Evolutionary conservation across 64 coral and sea anemone genomes (phyloP).

Genomic region (Catalaphyllia jardinei): DNA sequence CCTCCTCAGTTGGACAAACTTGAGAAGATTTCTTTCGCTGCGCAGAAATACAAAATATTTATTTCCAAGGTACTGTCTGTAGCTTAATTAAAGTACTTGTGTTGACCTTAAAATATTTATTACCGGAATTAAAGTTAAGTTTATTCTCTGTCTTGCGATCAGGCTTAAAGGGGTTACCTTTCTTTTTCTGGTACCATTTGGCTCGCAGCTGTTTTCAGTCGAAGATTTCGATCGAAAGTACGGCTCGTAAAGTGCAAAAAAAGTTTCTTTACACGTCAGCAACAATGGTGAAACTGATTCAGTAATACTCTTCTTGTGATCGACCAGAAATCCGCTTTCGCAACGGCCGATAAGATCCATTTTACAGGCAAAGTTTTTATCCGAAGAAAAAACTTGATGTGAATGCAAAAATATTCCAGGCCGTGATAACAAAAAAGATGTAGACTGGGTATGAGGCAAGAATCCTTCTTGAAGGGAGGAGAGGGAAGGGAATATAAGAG

Average conservation of each 20-base stretch:
- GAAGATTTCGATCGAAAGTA: constrained; percentile 43
- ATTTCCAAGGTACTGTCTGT: too few relatives aligned
- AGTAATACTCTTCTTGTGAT: constrained; percentile 52
- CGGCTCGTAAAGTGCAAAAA: constrained; percentile 50
- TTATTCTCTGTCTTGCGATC: not conserved
- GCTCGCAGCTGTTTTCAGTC: not conserved
- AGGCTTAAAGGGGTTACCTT: not conserved
- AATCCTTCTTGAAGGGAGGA: not conserved
- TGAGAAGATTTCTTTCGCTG: constrained; percentile 2
- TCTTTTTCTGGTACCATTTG: constrained; percentile 6
- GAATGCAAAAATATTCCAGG: not conserved
- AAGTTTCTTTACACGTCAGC: constrained; percentile 15
- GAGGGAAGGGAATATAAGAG: too few relatives aligned
- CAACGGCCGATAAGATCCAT: constrained; percentile 44
- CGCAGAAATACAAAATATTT: not conserved
- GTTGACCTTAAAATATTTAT: too few relatives aligned
- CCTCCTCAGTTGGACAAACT: constrained; percentile 10
- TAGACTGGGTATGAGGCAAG: not conserved
- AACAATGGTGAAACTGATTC: constrained; percentile 14
- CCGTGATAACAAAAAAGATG: not conserved
- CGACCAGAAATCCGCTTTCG: constrained; percentile 47
- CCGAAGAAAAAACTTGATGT: not conserved
- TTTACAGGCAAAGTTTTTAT: not conserved
- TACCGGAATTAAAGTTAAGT: too few relatives aligned
- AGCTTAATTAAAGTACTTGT: too few relatives aligned